A percentile compares a stretch with the other conserved stretches of the same genome.
phyloP scores from a whole-genome alignment of 2,888 invertebrate species.

The Ochlodes sylvanus region DNA sequence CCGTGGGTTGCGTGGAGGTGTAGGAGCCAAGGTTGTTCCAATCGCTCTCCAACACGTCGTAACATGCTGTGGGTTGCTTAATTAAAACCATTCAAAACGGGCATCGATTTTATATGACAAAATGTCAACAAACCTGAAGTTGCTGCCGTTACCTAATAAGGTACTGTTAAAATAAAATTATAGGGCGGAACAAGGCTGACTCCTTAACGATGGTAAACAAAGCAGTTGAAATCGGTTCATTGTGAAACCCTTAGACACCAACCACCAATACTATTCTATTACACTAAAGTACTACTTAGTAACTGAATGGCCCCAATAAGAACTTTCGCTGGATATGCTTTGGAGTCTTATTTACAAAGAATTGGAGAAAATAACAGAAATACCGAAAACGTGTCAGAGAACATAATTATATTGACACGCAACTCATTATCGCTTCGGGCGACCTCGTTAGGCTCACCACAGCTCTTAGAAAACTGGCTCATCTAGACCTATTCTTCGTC shows the following conservation, averaged over 20 bases:
- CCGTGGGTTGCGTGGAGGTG: constrained; percentile 82
- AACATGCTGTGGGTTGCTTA: constrained; percentile 76
- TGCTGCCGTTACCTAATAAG: constrained; percentile 42
- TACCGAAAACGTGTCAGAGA: constrained; percentile 59
- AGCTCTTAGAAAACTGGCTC: constrained; percentile 80
- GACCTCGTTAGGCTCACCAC: constrained; percentile 74
- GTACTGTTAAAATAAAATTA: constrained; percentile 17
- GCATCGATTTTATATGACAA: constrained; percentile 56
- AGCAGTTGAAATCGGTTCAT: too few relatives aligned
- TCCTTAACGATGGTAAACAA: too few relatives aligned
- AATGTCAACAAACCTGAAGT: constrained; percentile 47
- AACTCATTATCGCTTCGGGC: constrained; percentile 73
- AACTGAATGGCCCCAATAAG: too few relatives aligned
- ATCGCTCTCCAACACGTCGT: constrained; percentile 72
- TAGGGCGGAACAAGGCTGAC: constrained; percentile 2
- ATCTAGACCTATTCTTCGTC: constrained; percentile 69
- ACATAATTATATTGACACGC: constrained; percentile 66
- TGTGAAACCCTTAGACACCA: too few relatives aligned
- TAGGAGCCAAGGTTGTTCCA: constrained; percentile 81
- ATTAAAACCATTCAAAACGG: constrained; percentile 73
- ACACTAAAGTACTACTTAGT: too few relatives aligned
- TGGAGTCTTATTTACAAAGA: background rate
- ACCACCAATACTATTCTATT: too few relatives aligned
- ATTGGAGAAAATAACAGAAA: constrained; percentile 12
- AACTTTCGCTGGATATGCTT: background rate